Percentiles rank a stretch among this genome's conserved stretches.
These are phyloP conservation scores for Eupsilia transversa DNA, from an alignment of 2,888 invertebrate genomes.

Conservation along the genomic window DNA sequence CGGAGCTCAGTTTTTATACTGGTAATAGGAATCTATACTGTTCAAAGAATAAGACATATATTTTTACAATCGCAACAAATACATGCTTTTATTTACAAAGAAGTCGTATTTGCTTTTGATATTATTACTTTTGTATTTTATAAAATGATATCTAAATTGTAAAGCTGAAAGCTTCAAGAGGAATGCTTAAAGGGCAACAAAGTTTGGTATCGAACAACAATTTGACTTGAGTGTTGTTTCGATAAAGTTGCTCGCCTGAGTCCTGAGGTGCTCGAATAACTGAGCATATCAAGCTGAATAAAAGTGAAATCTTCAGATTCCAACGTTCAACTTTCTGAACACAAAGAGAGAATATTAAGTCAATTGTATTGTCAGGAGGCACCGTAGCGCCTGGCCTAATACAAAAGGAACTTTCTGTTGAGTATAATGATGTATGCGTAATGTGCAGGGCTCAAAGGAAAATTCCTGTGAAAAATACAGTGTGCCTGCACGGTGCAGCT, in stretches of 20 bases:
- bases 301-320: conserved; percentile 26
- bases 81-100: conserved; percentile 17
- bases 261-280: conserved; percentile 27
- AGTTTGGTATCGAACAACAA: conserved; percentile 44
- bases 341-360: conserved; percentile 47
- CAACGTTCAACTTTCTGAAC: conserved; percentile 34
- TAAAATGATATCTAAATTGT: conserved; percentile 30
- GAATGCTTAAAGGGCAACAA: conserved; percentile 42
- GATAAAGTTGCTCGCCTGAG: conserved; percentile 31
- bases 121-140: conserved; percentile 37
- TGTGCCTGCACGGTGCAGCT: not conserved
- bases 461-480: not conserved
- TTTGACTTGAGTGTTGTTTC: conserved; percentile 37
- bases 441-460: conserved; percentile 1
- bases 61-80: conserved; percentile 5
- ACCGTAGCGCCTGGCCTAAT: not conserved
- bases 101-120: conserved; percentile 24
- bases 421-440: conserved; percentile 20
- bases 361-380: conserved; percentile 14
- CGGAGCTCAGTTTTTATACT: conserved; percentile 1
- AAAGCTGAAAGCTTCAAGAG: conserved; percentile 22
- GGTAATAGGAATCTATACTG: conserved; percentile 1
- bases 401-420: conserved; percentile 12
- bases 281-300: conserved; percentile 18
- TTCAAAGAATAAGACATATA: conserved; percentile 6